Percentiles rank a stretch among this genome's conserved stretches.
Evolutionary conservation across 2,797 vertebrate species (phyloP).

Genomic region (Remorina albescens): DNA sequence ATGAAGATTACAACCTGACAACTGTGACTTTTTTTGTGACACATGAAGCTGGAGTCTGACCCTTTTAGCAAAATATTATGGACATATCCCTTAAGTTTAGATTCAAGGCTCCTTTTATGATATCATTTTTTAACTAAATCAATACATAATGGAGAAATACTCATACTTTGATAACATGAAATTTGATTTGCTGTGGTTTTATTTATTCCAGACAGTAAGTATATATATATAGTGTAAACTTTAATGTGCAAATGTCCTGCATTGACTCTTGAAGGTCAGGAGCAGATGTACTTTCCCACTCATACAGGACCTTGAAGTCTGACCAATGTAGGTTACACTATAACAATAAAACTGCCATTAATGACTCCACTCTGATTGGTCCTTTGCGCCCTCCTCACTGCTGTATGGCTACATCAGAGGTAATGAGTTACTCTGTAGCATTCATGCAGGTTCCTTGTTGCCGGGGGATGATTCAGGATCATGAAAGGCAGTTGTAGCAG

Average conservation of each 20-base stretch:
- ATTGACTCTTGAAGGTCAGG: neutral
- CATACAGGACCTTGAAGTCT: slow-evolving; percentile 34
- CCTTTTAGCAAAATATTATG: neutral
- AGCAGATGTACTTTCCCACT: slow-evolving; percentile 2
- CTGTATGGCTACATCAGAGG: slow-evolving; percentile 22
- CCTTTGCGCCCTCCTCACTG: slow-evolving; percentile 12
- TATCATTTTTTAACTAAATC: neutral
- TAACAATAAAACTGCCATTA: slow-evolving; percentile 52
- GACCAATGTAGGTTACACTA: slow-evolving; percentile 42
- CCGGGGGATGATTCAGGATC: slow-evolving; percentile 62
- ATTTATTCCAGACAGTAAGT: slow-evolving; percentile 7
- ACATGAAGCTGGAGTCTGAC: neutral
- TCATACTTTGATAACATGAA: neutral
- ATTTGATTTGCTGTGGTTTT: neutral
- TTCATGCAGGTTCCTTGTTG: slow-evolving; percentile 64
- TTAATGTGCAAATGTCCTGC: slow-evolving; percentile 2
- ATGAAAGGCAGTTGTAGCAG: slow-evolving; percentile 71
- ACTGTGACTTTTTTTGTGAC: too few relatives aligned
- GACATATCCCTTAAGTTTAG: neutral
- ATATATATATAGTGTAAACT: neutral
- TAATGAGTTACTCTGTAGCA: slow-evolving; percentile 57
- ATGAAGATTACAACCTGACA: too few relatives aligned
- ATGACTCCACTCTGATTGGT: slow-evolving; percentile 35
- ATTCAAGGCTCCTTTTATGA: neutral
- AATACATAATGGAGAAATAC: too few relatives aligned